Evolutionary conservation across 2,113 vertebrate species (phyloP).

Genomic region (Jacana jacana): DNA sequence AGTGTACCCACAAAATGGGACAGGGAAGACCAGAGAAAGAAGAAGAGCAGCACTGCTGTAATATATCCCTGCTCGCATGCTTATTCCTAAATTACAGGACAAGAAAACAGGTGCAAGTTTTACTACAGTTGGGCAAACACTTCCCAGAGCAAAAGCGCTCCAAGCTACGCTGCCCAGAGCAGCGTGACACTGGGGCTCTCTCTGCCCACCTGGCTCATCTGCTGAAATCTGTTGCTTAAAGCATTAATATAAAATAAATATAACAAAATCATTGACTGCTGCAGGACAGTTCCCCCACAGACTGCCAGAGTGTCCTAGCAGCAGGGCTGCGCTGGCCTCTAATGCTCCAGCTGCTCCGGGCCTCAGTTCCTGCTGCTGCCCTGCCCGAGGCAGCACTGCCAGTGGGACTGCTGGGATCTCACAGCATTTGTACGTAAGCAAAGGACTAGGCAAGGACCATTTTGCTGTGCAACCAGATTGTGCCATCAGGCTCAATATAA

Average conservation of each 20-base stretch:
- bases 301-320: background rate
- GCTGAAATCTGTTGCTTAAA: background rate
- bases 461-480: background rate
- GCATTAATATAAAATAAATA: background rate
- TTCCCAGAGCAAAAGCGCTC: background rate
- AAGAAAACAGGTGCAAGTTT: background rate
- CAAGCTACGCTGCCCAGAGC: background rate
- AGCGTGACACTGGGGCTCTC: background rate
- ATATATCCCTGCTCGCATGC: background rate
- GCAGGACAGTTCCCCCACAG: background rate
- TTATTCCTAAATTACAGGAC: background rate
- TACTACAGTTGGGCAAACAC: background rate
- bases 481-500: background rate
- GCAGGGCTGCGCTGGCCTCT: background rate
- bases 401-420: background rate
- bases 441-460: background rate
- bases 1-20: background rate
- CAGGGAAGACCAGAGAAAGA: background rate
- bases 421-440: background rate
- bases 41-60: background rate
- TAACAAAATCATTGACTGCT: background rate
- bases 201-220: fast-evolving
- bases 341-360: background rate
- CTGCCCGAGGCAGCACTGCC: background rate
- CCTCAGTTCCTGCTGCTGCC: background rate